Percentiles rank a stretch among this genome's conserved stretches.
Conservation (phyloP, 2,888 invertebrate species). For the Hypselothyrea guttata region DNA sequence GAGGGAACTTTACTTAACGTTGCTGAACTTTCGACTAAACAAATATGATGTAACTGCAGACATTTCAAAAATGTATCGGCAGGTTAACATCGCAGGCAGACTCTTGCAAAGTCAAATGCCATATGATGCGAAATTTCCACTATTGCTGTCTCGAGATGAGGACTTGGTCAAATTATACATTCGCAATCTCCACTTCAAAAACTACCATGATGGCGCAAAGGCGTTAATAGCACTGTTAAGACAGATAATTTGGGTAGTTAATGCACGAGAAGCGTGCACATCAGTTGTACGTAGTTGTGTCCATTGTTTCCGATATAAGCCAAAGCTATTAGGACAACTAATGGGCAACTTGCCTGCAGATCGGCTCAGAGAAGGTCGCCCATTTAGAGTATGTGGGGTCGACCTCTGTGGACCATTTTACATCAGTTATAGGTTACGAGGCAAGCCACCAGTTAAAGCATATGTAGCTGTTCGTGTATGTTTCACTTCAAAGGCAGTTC, state of each 20-base stretch:
- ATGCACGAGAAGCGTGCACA: neutral
- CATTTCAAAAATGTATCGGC: neutral
- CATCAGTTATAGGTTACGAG: conserved; percentile 6
- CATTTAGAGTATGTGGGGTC: neutral
- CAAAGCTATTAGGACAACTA: neutral
- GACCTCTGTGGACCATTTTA: conserved; percentile 9
- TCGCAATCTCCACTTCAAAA: neutral
- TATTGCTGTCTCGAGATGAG: neutral
- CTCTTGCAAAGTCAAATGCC: neutral
- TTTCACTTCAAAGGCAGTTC: conserved; percentile 4
- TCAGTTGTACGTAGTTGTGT: too few relatives aligned
- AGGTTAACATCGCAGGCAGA: neutral
- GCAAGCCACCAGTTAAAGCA: conserved; percentile 21
- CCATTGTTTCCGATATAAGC: neutral
- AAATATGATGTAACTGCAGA: neutral
- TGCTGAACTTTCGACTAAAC: neutral
- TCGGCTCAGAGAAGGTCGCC: conserved; percentile 1
- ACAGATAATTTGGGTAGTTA: neutral
- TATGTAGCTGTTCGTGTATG: conserved; percentile 32
- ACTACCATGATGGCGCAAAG: neutral
- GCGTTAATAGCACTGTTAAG: neutral
- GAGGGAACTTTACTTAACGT: neutral
- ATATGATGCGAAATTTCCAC: conserved; percentile 1
- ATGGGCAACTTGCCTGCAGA: conserved; percentile 3
- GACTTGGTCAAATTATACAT: neutral